These are phyloP conservation scores for Ailuropoda melanoleuca DNA, from an alignment of 2,113 vertebrate genomes.

Conservation along the genomic window DNA sequence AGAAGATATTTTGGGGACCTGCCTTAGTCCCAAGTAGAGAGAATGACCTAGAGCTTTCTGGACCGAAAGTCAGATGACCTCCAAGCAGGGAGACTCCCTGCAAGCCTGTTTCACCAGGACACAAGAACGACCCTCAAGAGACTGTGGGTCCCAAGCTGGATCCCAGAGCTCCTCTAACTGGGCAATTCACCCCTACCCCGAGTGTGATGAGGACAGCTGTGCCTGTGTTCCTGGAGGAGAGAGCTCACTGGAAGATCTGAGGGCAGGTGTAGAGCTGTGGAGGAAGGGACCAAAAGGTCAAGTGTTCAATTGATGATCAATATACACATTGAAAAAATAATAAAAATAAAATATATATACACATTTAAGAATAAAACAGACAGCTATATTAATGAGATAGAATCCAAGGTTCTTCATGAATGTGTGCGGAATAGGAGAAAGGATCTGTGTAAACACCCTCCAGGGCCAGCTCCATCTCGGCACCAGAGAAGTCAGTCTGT, in stretches of 20 bases:
- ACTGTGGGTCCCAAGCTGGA: neutral
- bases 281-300: neutral
- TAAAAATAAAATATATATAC: no score
- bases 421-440: neutral
- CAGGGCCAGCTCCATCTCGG: neutral
- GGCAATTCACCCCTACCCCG: neutral
- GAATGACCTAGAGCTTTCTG: neutral
- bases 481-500: no score
- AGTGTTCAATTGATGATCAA: neutral
- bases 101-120: neutral
- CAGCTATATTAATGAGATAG: neutral
- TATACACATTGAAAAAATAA: neutral
- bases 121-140: neutral
- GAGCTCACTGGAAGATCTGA: neutral
- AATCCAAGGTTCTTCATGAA: neutral
- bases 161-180: neutral
- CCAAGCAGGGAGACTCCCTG: neutral
- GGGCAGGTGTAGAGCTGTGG: neutral
- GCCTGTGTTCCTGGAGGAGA: neutral
- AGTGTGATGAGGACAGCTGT: neutral
- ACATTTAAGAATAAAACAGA: neutral
- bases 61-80: neutral
- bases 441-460: neutral
- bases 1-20: neutral
- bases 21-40: neutral